phyloP scores from a whole-genome alignment of 2,888 invertebrate species.

The Petrolisthes cinctipes region DNA sequence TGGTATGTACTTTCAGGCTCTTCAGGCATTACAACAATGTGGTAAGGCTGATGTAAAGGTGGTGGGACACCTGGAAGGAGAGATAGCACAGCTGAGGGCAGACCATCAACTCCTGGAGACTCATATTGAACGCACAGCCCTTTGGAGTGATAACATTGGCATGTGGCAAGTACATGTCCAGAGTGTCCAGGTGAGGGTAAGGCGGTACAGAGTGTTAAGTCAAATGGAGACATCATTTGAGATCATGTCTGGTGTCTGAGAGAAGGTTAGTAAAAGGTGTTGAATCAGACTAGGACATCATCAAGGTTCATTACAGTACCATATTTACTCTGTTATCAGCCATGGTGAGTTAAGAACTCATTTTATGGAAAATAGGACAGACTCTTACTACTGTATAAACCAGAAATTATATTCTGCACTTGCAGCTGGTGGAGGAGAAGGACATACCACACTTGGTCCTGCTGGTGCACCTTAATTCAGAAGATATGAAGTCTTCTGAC shows the following conservation, averaged over 20 bases:
- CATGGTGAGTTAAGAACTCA: too few species aligned
- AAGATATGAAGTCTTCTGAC: conserved; percentile 32
- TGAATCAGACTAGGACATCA: too few species aligned
- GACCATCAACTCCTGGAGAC: conserved; percentile 74
- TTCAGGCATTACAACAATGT: conserved; percentile 85
- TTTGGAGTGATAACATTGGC: conserved; percentile 91
- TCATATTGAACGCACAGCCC: conserved; percentile 86
- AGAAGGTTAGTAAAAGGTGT: too few species aligned
- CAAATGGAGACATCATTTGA: too few species aligned
- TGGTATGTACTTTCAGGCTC: conserved; percentile 73
- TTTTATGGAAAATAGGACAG: too few species aligned
- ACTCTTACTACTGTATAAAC: too few species aligned
- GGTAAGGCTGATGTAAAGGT: conserved; percentile 87
- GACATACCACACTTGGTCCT: conserved; percentile 82
- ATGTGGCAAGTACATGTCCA: conserved; percentile 88
- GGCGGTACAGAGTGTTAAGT: not conserved
- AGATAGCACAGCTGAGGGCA: conserved; percentile 84
- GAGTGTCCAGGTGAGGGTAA: conserved; percentile 79
- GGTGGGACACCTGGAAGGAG: conserved; percentile 82
- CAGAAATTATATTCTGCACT: conserved; percentile 31
- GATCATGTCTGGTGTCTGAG: too few species aligned
- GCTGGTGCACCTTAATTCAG: conserved; percentile 77
- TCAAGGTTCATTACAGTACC: too few species aligned
- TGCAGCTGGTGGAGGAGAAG: conserved; percentile 76
- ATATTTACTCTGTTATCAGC: too few species aligned